A percentile compares a stretch with the other conserved stretches of the same genome.
Evolutionary conservation across 2,113 vertebrate species (phyloP).

Genomic region (Platichthys stellatus): DNA sequence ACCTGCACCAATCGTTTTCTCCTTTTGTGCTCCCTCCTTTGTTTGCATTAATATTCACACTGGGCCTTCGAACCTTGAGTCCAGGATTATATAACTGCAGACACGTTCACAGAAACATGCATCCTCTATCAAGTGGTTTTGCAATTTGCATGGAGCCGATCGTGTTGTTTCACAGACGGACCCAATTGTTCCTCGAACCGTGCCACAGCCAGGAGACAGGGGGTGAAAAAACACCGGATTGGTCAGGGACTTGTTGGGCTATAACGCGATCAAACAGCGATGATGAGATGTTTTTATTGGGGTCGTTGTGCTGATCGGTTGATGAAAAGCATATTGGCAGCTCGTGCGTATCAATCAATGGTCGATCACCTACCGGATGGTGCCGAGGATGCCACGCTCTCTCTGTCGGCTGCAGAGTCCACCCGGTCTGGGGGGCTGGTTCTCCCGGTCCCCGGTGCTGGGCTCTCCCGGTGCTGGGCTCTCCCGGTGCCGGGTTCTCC

Average conservation of each 20-base stretch:
- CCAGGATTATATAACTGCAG: slow-evolving; percentile 18
- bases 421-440: neutral
- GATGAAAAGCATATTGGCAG: slow-evolving; percentile 65
- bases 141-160: slow-evolving; percentile 44
- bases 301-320: neutral
- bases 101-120: slow-evolving; percentile 31
- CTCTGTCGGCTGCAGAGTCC: slow-evolving; percentile 44
- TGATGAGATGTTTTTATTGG: neutral
- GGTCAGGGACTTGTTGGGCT: slow-evolving; percentile 41
- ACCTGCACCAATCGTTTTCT: slow-evolving; percentile 35
- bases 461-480: slow-evolving; percentile 51
- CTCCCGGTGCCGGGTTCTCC: slow-evolving; percentile 37
- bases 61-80: slow-evolving; percentile 56
- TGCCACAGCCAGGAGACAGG: slow-evolving; percentile 1
- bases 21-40: slow-evolving; percentile 53
- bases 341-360: slow-evolving; percentile 66
- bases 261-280: slow-evolving; percentile 17
- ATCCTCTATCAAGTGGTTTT: slow-evolving; percentile 63
- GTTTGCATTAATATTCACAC: slow-evolving; percentile 40
- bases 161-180: slow-evolving; percentile 43
- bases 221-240: neutral
- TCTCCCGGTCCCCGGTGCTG: slow-evolving; percentile 27
- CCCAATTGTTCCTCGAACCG: slow-evolving; percentile 31
- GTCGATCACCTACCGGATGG: slow-evolving; percentile 74
- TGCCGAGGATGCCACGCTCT: slow-evolving; percentile 39